Conservation (phyloP, 1,140 invertebrate species). For the Mactra quadrangularis region DNA sequence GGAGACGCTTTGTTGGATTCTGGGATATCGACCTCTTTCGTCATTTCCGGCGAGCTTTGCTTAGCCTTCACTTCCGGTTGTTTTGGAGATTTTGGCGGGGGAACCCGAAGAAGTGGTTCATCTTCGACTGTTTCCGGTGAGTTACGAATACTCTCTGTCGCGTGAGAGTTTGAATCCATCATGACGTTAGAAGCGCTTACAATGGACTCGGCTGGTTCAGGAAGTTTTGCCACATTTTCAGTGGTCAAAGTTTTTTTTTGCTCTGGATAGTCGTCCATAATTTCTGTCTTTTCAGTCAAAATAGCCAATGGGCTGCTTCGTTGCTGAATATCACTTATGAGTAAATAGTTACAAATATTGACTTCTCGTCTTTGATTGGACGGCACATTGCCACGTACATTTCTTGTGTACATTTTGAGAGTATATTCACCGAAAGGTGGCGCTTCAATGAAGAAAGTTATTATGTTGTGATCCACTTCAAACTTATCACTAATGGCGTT, state of each 20-base stretch:
- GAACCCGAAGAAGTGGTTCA: slow-evolving; percentile 2
- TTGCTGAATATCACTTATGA: slow-evolving; percentile 58
- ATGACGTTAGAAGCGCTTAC: slow-evolving; percentile 49
- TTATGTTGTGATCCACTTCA: slow-evolving; percentile 64
- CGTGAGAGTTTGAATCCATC: slow-evolving; percentile 50
- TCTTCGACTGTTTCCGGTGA: slow-evolving; percentile 29
- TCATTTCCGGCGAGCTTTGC: no score
- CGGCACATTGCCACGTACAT: slow-evolving; percentile 51
- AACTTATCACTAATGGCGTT: slow-evolving; percentile 64
- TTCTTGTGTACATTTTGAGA: slow-evolving; percentile 60
- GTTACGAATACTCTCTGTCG: slow-evolving; percentile 26
- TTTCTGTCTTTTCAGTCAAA: slow-evolving; percentile 60
- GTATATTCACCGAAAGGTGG: slow-evolving; percentile 73
- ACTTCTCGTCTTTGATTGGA: slow-evolving; percentile 24
- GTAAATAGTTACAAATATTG: slow-evolving; percentile 71
- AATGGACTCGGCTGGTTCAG: slow-evolving; percentile 42
- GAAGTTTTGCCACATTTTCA: neutral
- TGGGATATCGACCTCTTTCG: neutral
- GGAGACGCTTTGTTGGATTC: neutral
- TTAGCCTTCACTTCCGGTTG: neutral
- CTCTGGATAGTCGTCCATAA: slow-evolving; percentile 17
- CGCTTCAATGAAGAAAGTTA: slow-evolving; percentile 67
- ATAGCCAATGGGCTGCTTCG: slow-evolving; percentile 35
- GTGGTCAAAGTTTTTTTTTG: neutral
- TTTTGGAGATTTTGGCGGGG: slow-evolving; percentile 10